Base-by-base conservation (phyloP, 2,888 invertebrate genomes). In the Cryptus viduatorius region DNA sequence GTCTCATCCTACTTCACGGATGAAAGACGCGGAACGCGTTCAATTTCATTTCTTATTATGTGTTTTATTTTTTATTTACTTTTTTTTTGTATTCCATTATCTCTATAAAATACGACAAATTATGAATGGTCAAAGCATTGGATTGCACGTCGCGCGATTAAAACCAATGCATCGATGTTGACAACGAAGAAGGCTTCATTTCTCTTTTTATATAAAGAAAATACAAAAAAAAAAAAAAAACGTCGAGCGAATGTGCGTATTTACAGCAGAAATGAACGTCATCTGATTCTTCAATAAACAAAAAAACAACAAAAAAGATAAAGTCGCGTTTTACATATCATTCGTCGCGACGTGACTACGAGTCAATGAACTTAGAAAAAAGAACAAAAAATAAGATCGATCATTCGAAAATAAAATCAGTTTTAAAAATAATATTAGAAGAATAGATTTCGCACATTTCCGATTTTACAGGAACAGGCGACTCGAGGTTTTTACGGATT, bases 31-130 rank as follows among this genome's bases (percentile, higher is more conserved):
- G 53, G 67, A 76, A 71, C 69, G 79, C 79, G 82, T 68, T 71
- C 42, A 61, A 82, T 71, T 19, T 46, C 37, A 24, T 59, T 42
- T 44, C 29, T 73, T 46, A 44, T 61, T 73, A 46, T 31, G 48
- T 64, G 44, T 29, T 69, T 72, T 14, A 67, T 69, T 80, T 84
- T 71, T 69, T 59, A 37, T 81, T 79, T 29, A 65, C 75, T 8
- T 8, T 37, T 86, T 59, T 24, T 19, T 19, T 59, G 29, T 59
- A 61, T 64, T 46, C 37, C 64, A 19, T 29, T 80, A 83, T 81
- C 72, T 80, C 81, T 87, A 86, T 83, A 83, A 89, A 86, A 86
- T 87, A 84, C 86, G 88, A 89, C 86, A 87, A 89, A 83, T 88
- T 87, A 86, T 85, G 87, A 88, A 64, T 87, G 88, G 88, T 88